Percentiles rank a stretch among this genome's conserved stretches.
phyloP scores from a whole-genome alignment of 53 echinoderm and acorn worm genomes.

The Pentamera pediparva region DNA sequence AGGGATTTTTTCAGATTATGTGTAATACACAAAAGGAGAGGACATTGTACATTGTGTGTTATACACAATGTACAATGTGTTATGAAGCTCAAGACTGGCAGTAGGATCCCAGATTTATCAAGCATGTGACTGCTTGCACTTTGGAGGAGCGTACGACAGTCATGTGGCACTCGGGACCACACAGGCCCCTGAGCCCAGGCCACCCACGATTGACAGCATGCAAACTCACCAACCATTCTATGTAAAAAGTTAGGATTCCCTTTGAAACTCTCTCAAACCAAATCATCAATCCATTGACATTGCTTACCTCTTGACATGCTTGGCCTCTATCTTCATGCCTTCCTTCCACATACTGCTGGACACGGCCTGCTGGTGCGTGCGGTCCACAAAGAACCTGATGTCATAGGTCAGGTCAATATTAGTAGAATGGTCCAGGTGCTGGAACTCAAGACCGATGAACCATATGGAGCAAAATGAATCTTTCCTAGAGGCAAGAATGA shows the following conservation, averaged over 20 bases:
- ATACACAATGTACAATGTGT: too few species aligned
- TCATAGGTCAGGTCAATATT: slow-evolving; percentile 92
- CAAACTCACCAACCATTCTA: too few species aligned
- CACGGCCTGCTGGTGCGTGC: slow-evolving; percentile 73
- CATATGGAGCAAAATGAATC: slow-evolving; percentile 67
- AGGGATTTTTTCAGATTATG: too few species aligned
- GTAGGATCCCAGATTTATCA: too few species aligned
- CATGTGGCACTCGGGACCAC: too few species aligned
- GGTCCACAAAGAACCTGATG: slow-evolving; percentile 94
- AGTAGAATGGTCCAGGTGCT: slow-evolving; percentile 70
- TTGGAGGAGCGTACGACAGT: too few species aligned
- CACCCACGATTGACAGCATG: too few species aligned
- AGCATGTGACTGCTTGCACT: too few species aligned
- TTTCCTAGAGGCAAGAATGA: slow-evolving; percentile 11
- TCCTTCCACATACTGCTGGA: slow-evolving; percentile 71
- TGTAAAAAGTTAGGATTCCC: background rate
- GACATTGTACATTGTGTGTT: too few species aligned
- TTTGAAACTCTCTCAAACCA: background rate
- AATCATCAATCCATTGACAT: background rate
- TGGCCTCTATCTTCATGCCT: slow-evolving; percentile 98
- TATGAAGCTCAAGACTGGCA: too few species aligned
- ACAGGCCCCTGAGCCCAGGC: too few species aligned
- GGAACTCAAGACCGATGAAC: slow-evolving; percentile 97
- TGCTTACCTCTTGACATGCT: slow-evolving; percentile 83
- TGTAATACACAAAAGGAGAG: too few species aligned